These are phyloP conservation scores for Staurois parvus DNA, from an alignment of 2,797 vertebrate species.

Conservation along the genomic window DNA sequence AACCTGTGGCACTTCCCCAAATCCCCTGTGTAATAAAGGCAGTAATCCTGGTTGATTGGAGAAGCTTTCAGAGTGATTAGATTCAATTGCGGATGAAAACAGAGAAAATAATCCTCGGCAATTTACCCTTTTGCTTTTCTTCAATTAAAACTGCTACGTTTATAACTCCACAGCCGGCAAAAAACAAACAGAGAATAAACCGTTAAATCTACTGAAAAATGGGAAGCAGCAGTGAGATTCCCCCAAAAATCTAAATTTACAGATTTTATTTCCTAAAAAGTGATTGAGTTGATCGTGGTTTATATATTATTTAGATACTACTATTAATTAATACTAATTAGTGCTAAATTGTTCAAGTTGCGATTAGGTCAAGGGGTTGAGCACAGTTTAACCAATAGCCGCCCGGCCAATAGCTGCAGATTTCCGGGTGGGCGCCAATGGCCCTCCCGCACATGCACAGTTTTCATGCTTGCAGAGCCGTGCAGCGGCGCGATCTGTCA, in stretches of 20 bases:
- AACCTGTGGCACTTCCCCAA: conserved; percentile 9
- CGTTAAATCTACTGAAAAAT: background rate
- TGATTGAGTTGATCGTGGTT: no score
- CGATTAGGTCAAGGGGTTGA: no score
- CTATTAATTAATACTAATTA: no score
- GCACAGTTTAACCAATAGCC: no score
- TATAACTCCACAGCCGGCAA: background rate
- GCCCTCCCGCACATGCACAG: no score
- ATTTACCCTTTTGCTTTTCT: background rate
- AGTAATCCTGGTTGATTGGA: conserved; percentile 16
- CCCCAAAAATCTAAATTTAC: no score
- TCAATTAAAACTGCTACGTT: conserved; percentile 17
- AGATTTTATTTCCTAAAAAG: background rate
- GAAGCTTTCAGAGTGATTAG: conserved; percentile 17
- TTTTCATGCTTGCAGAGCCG: no score
- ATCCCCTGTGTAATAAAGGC: conserved; percentile 33
- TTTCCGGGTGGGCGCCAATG: no score
- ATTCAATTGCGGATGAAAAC: conserved; percentile 30
- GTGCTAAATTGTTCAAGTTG: no score
- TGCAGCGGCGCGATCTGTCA: no score
- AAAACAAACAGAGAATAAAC: background rate
- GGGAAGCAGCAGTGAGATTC: background rate
- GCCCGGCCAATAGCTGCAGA: no score
- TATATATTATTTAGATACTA: no score
- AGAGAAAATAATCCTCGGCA: conserved; percentile 36